These are phyloP conservation scores for Trididemnum nubilum DNA, from an alignment of 23 tunicate genomes.

Conservation along the genomic window DNA sequence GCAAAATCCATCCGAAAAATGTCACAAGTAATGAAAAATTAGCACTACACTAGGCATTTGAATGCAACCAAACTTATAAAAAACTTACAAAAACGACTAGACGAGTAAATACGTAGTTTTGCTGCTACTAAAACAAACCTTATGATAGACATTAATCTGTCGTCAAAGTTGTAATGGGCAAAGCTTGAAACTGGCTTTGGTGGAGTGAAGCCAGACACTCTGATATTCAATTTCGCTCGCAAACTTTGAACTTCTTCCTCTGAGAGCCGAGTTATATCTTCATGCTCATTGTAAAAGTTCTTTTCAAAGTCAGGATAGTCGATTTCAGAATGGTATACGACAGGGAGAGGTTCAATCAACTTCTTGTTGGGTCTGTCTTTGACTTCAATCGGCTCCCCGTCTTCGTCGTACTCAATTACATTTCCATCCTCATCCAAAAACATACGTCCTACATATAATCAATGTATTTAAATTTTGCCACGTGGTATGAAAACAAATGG, in stretches of 20 bases:
- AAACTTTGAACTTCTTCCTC: conserved; percentile 35
- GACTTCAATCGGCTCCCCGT: conserved; percentile 84
- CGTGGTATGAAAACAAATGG: too few relatives aligned
- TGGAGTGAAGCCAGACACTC: conserved; percentile 77
- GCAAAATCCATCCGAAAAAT: too few relatives aligned
- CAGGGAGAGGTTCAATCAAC: conserved; percentile 86
- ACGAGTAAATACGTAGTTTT: too few relatives aligned
- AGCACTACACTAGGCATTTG: too few relatives aligned
- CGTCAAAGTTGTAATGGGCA: conserved; percentile 89
- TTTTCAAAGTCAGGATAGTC: conserved; percentile 87
- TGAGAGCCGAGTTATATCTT: conserved; percentile 55
- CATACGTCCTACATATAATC: conserved; percentile 34
- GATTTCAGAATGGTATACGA: conserved; percentile 93
- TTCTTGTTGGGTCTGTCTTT: conserved; percentile 53
- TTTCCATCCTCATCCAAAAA: conserved; percentile 80
- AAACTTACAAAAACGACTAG: too few relatives aligned
- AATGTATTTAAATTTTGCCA: too few relatives aligned
- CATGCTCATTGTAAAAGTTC: conserved; percentile 89
- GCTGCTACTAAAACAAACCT: too few relatives aligned
- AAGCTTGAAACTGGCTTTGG: conserved; percentile 94
- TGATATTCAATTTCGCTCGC: conserved; percentile 68
- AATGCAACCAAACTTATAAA: too few relatives aligned
- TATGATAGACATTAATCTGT: conserved; percentile 63
- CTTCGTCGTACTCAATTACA: conserved; percentile 88
- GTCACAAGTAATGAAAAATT: too few relatives aligned